Base-by-base conservation (phyloP, 2,888 invertebrate genomes). In the Chymomyza fuscimana region DNA sequence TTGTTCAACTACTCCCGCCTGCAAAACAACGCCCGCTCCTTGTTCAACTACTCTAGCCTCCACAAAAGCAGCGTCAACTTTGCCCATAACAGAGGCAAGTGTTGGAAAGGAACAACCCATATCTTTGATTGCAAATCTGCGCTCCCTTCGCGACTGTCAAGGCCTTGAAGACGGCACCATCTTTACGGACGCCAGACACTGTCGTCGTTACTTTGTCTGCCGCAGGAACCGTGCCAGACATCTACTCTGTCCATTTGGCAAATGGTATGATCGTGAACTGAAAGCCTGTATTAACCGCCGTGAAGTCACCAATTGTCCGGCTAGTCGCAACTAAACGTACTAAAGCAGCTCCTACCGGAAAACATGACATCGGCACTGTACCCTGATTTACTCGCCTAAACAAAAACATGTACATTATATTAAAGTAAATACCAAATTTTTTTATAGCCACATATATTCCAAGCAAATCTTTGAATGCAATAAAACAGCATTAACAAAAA, bases 211-310 rank as follows among this genome's bases (percentile, higher is more conserved):
- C 60, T 66, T 60, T 25, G 29, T 66, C n/a, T 66, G 66, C 15
- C 22, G 19, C 32, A 66, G 60, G 29, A 29, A 60, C 29, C 60
- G 32, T 5, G 60, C 60, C 16, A 51, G 19, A 46, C 66, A 52
- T 16, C 16, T 16, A n/a, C 60, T 46, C 15, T 66, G 66, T 15
- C 66, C 66, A 12, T 9, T 16, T n/a, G 66, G 66, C 15, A 51
- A 66, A 32, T 66, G 66, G 66, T 66, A 60, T 25, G 66, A 66
- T 52, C 66, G 60, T 50, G 60, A 46, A 19, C 19, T 51, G 6
- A 36, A 29, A 29, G 16, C 4, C 40, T 66, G 66, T 40, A 46
- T 46, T 22, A 32, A 5, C 5, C 59, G 60, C 4, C 5, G n/a
- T 16, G 7, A 32, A 2, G 64, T 65, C 22, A 16, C 56, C 19